Evolutionary conservation across 2,113 vertebrate genomes (phyloP).

Genomic region (Ranitomeya imitator): DNA sequence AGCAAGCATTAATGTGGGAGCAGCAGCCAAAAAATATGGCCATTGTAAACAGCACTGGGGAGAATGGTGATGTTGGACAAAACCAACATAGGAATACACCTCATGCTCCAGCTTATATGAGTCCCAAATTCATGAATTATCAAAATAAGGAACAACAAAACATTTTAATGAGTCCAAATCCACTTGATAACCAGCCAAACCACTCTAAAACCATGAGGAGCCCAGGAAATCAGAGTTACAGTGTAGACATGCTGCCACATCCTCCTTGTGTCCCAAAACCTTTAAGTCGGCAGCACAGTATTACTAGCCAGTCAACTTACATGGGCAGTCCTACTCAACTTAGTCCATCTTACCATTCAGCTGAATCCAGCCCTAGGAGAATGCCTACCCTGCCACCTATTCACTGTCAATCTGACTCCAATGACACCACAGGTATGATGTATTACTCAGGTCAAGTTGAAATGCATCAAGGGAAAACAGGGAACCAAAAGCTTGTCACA

Average conservation of each 20-base stretch:
- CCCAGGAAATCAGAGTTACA: slow-evolving; percentile 73
- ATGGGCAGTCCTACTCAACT: slow-evolving; percentile 71
- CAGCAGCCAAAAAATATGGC: slow-evolving; percentile 69
- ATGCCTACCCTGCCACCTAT: slow-evolving; percentile 72
- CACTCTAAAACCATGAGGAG: slow-evolving; percentile 72
- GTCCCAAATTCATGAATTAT: slow-evolving; percentile 66
- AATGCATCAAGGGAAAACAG: slow-evolving; percentile 66
- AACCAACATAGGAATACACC: slow-evolving; percentile 70
- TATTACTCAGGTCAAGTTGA: slow-evolving; percentile 77
- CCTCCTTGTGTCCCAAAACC: slow-evolving; percentile 78
- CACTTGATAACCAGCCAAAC: slow-evolving; percentile 57
- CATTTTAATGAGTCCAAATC: slow-evolving; percentile 31
- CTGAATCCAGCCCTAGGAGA: slow-evolving; percentile 65
- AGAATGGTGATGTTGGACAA: slow-evolving; percentile 68
- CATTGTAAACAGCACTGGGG: slow-evolving; percentile 61
- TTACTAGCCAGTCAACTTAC: slow-evolving; percentile 72
- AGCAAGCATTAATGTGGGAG: slow-evolving; percentile 93
- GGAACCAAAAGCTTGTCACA: slow-evolving; percentile 62
- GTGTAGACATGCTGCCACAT: slow-evolving; percentile 76
- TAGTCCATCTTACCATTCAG: slow-evolving; percentile 70
- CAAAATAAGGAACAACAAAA: slow-evolving; percentile 58
- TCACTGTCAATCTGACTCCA: slow-evolving; percentile 67
- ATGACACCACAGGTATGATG: slow-evolving; percentile 63
- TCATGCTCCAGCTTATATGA: slow-evolving; percentile 67
- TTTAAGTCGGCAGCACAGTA: slow-evolving; percentile 71